Percentiles rank a stretch among this genome's conserved stretches.
These are phyloP conservation scores for Prionchulus punctatus DNA, from an alignment of 2,888 invertebrate species.

Conservation along the genomic window DNA sequence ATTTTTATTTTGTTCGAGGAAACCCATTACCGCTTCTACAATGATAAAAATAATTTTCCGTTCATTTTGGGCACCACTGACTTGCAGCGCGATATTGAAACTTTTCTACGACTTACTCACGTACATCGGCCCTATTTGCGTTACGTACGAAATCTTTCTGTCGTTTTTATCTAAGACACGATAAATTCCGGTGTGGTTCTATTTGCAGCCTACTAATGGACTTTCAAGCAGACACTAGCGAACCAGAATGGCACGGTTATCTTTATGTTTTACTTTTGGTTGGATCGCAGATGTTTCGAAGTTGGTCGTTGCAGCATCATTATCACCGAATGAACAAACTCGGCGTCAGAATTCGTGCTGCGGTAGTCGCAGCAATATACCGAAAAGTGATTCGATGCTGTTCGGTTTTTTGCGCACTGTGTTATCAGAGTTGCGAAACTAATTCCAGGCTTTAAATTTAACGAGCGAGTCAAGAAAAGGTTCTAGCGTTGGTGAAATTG, in stretches of 20 bases:
- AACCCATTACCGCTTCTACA: too few species aligned
- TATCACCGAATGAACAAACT: slow-evolving; percentile 62
- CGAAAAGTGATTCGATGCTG: slow-evolving; percentile 17
- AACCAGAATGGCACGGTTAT: slow-evolving; percentile 88
- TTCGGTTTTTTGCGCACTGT: neutral
- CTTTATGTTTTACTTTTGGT: slow-evolving; percentile 60
- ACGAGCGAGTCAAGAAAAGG: slow-evolving; percentile 31
- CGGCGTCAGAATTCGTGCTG: slow-evolving; percentile 56
- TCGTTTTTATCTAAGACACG: too few species aligned
- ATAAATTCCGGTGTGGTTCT: too few species aligned
- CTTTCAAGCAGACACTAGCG: too few species aligned
- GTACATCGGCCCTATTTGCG: too few species aligned
- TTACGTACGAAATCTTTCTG: too few species aligned
- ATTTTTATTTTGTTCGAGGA: too few species aligned
- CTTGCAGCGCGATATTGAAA: too few species aligned
- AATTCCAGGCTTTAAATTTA: slow-evolving; percentile 31
- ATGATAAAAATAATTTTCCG: too few species aligned
- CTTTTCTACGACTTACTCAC: too few species aligned
- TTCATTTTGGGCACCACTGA: too few species aligned
- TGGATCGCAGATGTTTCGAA: slow-evolving; percentile 57
- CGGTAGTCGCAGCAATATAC: slow-evolving; percentile 26
- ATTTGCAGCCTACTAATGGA: too few species aligned
- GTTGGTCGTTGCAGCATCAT: slow-evolving; percentile 69
- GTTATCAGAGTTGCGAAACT: neutral
- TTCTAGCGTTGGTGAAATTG: slow-evolving; percentile 38